Evolutionary conservation across 1,140 invertebrate species (phyloP), one percentile per base, ranked within the genome.

Genomic region (Drosophila prosaltans): DNA sequence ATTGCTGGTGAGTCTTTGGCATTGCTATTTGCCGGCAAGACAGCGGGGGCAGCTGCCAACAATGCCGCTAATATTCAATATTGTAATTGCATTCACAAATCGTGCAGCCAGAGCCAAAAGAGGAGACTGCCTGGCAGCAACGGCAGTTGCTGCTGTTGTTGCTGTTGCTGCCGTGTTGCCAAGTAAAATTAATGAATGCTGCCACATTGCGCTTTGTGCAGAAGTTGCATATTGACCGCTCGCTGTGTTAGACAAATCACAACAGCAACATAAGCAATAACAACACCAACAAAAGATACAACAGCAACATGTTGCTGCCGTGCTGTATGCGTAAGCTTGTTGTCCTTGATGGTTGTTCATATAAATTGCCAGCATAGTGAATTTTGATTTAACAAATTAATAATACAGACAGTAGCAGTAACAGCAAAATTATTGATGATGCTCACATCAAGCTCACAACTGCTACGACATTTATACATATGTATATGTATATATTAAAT

Each of bases 361-460:
- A 91, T 89, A 91, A 91, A 91, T 91, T 61, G 79, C 72, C 70
- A 55, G 26, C 61, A 58, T 74, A 79, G 68, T 75, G 79, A 63
- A 78, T 91, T 91, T 91, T 91, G 89, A 91, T 91, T 85, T 91
- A 78, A 84, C 89, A 88, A 89, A 91, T 91, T 91, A 91, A 91
- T 91, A 91, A 84, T 71, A 78, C 45, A 55, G 59, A 65, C 59
- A 70, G 72, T 55, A 69, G 75, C 82, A 60, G 82, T 86, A 86
- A 80, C 84, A 70, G 84, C 80, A 69, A 75, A 48, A 75, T 88
- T 91, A 91, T 91, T 91, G 88, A 91, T 91, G 88, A 91, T 88
- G 80, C 72, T 10, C 72, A 73, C 73, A 81, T 65, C 75, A 64
- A 63, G 48, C 65, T 58, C 24, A 26, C 45, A 51, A 26, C 28